These are phyloP conservation scores for Toxotes chatareus DNA, from an alignment of 2,113 vertebrate species.

Conservation along the genomic window DNA sequence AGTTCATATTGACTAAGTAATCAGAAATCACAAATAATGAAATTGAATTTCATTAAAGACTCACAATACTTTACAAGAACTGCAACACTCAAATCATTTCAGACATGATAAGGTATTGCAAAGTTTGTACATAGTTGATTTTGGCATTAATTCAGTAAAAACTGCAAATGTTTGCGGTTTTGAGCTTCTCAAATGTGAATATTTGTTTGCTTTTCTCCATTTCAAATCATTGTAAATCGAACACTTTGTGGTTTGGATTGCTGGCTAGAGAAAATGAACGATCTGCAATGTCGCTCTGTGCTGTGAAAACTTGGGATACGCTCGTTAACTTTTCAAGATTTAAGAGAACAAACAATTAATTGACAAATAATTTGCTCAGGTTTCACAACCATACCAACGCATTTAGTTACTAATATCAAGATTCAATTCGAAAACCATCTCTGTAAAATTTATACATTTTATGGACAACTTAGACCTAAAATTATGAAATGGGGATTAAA, in stretches of 20 bases:
- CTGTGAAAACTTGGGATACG: not conserved
- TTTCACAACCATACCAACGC: not conserved
- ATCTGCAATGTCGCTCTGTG: not conserved
- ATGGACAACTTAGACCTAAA: not conserved
- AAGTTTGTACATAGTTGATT: not conserved
- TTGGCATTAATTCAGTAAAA: not conserved
- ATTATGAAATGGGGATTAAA: not conserved
- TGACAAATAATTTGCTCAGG: not conserved
- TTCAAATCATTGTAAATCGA: slow-evolving; percentile 1
- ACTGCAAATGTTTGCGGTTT: not conserved
- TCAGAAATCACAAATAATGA: not conserved
- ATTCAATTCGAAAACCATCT: not conserved
- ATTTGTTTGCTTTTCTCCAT: not conserved
- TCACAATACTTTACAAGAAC: not conserved
- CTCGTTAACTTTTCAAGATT: not conserved
- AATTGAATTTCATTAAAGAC: not conserved
- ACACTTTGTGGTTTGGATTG: not conserved
- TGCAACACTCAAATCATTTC: not conserved
- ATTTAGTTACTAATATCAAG: not conserved
- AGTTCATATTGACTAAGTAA: not conserved
- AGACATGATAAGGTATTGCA: not conserved
- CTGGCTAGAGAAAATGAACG: not conserved
- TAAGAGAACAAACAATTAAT: not conserved
- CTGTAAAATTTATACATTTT: not conserved
- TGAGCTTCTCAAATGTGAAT: not conserved